Conservation (phyloP, 2,888 invertebrate genomes). For the Osedax fenrisi region DNA sequence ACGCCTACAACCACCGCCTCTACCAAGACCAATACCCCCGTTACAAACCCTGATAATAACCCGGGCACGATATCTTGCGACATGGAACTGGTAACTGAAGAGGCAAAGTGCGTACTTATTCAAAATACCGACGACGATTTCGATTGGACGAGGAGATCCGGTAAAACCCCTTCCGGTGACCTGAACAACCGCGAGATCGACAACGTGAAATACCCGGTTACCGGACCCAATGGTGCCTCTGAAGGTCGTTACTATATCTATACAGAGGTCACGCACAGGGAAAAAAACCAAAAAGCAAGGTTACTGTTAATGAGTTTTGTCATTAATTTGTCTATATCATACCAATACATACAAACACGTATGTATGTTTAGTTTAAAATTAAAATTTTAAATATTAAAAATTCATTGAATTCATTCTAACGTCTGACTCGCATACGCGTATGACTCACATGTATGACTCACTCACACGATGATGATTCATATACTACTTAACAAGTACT, state of each 20-base stretch:
- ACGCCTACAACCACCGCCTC: too few relatives aligned
- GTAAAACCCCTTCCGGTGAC: conserved; percentile 23
- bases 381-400: too few relatives aligned
- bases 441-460: too few relatives aligned
- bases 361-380: too few relatives aligned
- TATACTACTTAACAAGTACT: too few relatives aligned
- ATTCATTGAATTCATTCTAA: too few relatives aligned
- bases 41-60: too few relatives aligned
- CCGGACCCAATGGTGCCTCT: conserved; percentile 31
- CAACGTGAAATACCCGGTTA: conserved; percentile 27
- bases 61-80: too few relatives aligned
- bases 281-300: conserved; percentile 49
- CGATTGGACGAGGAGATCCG: conserved; percentile 33
- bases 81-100: background rate
- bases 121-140: conserved; percentile 41
- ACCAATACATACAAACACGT: too few relatives aligned
- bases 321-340: background rate
- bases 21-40: too few relatives aligned
- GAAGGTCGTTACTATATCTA: conserved; percentile 41
- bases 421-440: too few relatives aligned
- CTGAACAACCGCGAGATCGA: conserved; percentile 1
- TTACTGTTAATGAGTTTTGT: background rate
- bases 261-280: conserved; percentile 44
- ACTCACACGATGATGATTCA: too few relatives aligned
- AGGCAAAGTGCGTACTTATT: conserved; percentile 30